Evolutionary conservation across 2,888 invertebrate genomes (phyloP).

Genomic region (Enchytraeus crypticus): DNA sequence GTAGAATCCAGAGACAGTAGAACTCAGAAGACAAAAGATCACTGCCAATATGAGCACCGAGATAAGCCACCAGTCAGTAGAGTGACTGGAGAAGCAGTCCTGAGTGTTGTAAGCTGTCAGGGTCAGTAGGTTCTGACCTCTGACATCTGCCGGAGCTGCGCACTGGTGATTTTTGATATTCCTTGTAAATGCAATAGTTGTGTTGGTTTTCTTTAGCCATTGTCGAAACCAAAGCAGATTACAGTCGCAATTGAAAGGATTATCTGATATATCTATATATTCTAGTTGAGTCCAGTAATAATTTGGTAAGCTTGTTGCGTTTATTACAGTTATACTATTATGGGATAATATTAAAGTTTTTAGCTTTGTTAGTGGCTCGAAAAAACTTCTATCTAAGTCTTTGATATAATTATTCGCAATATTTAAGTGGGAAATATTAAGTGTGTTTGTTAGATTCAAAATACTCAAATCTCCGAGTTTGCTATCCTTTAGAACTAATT

Average conservation of each 20-base stretch:
- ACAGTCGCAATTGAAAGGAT: conserved; percentile 2
- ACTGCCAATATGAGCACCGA: background rate
- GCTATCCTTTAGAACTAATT: too few relatives aligned
- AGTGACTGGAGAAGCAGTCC: conserved; percentile 1
- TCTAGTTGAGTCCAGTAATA: background rate
- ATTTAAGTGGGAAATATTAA: too few relatives aligned
- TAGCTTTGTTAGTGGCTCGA: too few relatives aligned
- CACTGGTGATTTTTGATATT: background rate
- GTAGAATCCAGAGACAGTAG: background rate
- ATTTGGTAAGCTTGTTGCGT: background rate
- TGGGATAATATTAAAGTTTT: background rate
- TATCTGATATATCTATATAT: background rate
- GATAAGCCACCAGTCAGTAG: background rate
- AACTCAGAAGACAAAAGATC: background rate
- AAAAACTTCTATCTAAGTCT: too few relatives aligned
- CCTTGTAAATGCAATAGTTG: background rate
- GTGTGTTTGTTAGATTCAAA: too few relatives aligned
- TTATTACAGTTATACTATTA: background rate
- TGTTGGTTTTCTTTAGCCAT: background rate
- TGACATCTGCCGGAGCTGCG: background rate
- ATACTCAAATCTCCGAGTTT: too few relatives aligned
- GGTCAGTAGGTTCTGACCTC: background rate
- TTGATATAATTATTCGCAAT: too few relatives aligned
- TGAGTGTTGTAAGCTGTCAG: background rate
- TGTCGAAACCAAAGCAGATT: conserved; percentile 2